These are phyloP conservation scores for Octonoba sinensis DNA, from an alignment of 2,888 invertebrate species.

Conservation along the genomic window DNA sequence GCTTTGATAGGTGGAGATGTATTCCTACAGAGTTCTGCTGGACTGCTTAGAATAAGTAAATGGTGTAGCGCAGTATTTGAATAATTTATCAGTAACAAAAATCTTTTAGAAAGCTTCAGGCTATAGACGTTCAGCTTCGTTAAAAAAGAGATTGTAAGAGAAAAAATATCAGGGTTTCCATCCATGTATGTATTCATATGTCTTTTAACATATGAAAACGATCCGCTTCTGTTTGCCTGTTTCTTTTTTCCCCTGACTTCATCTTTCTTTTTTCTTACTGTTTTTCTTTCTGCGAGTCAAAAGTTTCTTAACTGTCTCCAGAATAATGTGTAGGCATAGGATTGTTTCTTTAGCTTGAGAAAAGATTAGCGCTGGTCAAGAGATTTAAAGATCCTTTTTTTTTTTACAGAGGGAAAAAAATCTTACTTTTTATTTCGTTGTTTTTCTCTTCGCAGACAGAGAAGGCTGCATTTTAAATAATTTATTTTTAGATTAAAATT, in stretches of 20 bases:
- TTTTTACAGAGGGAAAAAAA: background rate
- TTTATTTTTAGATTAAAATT: constrained; percentile 63
- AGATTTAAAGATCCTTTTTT: constrained; percentile 40
- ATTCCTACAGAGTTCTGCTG: constrained; percentile 40
- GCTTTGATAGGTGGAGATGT: constrained; percentile 51
- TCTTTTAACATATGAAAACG: constrained; percentile 63
- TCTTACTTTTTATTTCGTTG: constrained; percentile 5
- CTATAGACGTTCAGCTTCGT: constrained; percentile 29
- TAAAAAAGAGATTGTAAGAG: constrained; percentile 44
- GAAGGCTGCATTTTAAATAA: constrained; percentile 50
- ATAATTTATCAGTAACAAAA: constrained; percentile 61
- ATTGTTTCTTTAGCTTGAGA: constrained; percentile 32
- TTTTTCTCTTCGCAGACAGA: constrained; percentile 21
- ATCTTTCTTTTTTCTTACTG: constrained; percentile 21
- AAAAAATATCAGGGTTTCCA: constrained; percentile 35
- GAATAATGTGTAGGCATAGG: constrained; percentile 50
- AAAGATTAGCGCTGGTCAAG: constrained; percentile 60
- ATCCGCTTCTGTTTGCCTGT: constrained; percentile 46
- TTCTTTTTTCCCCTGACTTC: background rate
- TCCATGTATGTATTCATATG: constrained; percentile 57
- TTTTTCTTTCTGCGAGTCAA: constrained; percentile 6
- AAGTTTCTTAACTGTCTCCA: constrained; percentile 43
- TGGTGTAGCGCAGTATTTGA: constrained; percentile 50
- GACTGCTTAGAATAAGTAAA: constrained; percentile 58
- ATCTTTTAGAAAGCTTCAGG: constrained; percentile 59